These are phyloP conservation scores for Silurus meridionalis DNA, from an alignment of 2,113 vertebrate species.

Conservation along the genomic window DNA sequence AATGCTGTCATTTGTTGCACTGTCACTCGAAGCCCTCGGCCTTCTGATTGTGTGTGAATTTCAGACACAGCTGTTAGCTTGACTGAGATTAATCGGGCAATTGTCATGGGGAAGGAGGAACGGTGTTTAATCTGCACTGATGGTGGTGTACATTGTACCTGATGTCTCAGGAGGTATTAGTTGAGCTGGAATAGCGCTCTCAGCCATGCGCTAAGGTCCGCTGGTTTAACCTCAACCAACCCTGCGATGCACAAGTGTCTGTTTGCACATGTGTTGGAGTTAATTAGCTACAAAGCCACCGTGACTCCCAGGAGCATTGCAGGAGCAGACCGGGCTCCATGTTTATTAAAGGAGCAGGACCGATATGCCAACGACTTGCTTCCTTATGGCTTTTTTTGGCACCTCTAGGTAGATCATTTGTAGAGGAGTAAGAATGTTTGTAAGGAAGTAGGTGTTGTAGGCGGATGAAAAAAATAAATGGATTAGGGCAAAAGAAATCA, in stretches of 20 bases:
- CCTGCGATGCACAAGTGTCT: slow-evolving; percentile 46
- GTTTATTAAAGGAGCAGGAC: slow-evolving; percentile 41
- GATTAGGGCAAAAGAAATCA: background rate
- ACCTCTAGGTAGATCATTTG: background rate
- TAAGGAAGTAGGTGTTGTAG: background rate
- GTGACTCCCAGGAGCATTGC: slow-evolving; percentile 44
- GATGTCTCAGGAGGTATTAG: slow-evolving; percentile 53
- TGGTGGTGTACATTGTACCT: slow-evolving; percentile 37
- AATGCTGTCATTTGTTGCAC: slow-evolving; percentile 43
- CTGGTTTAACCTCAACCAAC: slow-evolving; percentile 50
- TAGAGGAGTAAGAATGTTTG: background rate
- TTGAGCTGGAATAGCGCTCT: slow-evolving; percentile 46
- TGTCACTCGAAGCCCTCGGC: slow-evolving; percentile 24
- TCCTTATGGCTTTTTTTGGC: slow-evolving; percentile 25
- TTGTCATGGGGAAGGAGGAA: slow-evolving; percentile 34
- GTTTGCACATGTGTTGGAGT: slow-evolving; percentile 54
- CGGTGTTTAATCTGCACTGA: slow-evolving; percentile 53
- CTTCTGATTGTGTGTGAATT: slow-evolving; percentile 48
- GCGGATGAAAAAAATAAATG: background rate
- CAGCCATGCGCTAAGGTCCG: slow-evolving; percentile 48
- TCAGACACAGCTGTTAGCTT: slow-evolving; percentile 50
- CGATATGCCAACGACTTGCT: background rate
- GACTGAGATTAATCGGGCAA: slow-evolving; percentile 45
- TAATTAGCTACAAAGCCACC: slow-evolving; percentile 54
- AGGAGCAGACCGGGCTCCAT: slow-evolving; percentile 22